These are phyloP conservation scores for Tetranychus urticae DNA, from an alignment of 1,140 invertebrate genomes.

Conservation along the genomic window DNA sequence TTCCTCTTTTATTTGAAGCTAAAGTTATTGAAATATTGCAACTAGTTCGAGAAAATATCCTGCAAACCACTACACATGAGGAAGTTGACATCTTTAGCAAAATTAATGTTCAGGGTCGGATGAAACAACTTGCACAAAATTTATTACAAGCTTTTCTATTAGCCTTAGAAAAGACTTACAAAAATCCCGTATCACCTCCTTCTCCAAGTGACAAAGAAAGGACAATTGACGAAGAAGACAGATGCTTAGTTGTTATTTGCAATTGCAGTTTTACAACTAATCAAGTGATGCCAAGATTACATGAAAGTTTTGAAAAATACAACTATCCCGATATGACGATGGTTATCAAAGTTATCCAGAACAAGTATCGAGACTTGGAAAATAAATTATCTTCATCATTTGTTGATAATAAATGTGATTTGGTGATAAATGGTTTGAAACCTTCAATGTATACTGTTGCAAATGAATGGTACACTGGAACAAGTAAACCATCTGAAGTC, in stretches of 20 bases:
- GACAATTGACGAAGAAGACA: slow-evolving; percentile 28
- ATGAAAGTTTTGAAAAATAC: slow-evolving; percentile 31
- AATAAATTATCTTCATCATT: slow-evolving; percentile 32
- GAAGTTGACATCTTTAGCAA: slow-evolving; percentile 15
- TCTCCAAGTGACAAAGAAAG: not conserved
- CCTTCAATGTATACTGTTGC: slow-evolving; percentile 54
- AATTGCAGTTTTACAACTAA: slow-evolving; percentile 64
- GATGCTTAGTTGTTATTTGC: slow-evolving; percentile 58
- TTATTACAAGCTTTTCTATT: slow-evolving; percentile 30
- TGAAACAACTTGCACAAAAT: slow-evolving; percentile 32
- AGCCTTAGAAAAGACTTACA: slow-evolving; percentile 12
- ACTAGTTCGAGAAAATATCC: slow-evolving; percentile 56
- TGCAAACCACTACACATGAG: slow-evolving; percentile 23
- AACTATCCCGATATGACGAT: slow-evolving; percentile 43
- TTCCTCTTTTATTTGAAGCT: slow-evolving; percentile 60
- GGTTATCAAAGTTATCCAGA: slow-evolving; percentile 19
- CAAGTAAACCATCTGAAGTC: slow-evolving; percentile 28
- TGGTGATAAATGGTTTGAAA: slow-evolving; percentile 73
- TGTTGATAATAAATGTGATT: slow-evolving; percentile 74
- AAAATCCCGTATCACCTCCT: not conserved
- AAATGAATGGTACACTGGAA: slow-evolving; percentile 1
- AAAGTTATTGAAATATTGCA: slow-evolving; percentile 57
- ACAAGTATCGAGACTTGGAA: slow-evolving; percentile 21
- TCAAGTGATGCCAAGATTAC: slow-evolving; percentile 41
- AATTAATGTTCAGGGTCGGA: slow-evolving; percentile 19